These are phyloP conservation scores for Colletes latitarsis DNA, from an alignment of 1,140 invertebrate species.

Conservation along the genomic window DNA sequence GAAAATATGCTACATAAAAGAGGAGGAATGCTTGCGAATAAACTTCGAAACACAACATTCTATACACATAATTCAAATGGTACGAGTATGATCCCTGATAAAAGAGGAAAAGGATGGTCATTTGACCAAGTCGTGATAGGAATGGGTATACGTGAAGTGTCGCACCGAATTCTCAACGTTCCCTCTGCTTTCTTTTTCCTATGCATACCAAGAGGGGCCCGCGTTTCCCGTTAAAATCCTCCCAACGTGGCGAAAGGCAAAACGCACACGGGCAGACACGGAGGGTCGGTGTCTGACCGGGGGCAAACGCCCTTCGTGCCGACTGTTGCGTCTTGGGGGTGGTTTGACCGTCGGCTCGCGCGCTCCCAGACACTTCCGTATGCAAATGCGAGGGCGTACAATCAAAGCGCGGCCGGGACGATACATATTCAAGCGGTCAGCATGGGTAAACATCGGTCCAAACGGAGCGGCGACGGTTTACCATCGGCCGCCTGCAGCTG, in stretches of 20 bases:
- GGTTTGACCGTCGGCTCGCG: background rate
- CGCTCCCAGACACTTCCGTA: conserved; percentile 50
- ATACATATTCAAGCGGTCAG: conserved; percentile 71
- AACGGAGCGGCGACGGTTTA: conserved; percentile 56
- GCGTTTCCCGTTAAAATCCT: background rate
- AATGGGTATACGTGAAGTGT: too few relatives aligned
- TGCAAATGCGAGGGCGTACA: conserved; percentile 67
- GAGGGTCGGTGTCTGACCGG: background rate
- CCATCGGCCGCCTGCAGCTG: conserved; percentile 20
- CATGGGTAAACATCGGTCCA: conserved; percentile 57
- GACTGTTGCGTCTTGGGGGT: conserved; percentile 58
- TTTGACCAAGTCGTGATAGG: too few relatives aligned
- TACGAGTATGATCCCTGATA: too few relatives aligned
- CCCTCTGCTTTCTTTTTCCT: too few relatives aligned
- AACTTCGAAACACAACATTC: too few relatives aligned
- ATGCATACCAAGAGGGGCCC: too few relatives aligned
- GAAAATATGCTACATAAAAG: too few relatives aligned
- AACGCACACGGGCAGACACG: background rate
- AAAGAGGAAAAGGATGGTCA: too few relatives aligned
- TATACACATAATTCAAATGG: too few relatives aligned
- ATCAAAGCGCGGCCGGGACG: conserved; percentile 64
- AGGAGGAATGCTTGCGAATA: too few relatives aligned
- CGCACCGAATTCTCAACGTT: too few relatives aligned
- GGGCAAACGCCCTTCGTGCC: background rate
- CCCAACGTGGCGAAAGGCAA: background rate